A percentile compares a stretch with the other conserved stretches of the same genome.
These are phyloP conservation scores for Monochamus alternatus DNA, from an alignment of 2,888 invertebrate species.

Conservation along the genomic window DNA sequence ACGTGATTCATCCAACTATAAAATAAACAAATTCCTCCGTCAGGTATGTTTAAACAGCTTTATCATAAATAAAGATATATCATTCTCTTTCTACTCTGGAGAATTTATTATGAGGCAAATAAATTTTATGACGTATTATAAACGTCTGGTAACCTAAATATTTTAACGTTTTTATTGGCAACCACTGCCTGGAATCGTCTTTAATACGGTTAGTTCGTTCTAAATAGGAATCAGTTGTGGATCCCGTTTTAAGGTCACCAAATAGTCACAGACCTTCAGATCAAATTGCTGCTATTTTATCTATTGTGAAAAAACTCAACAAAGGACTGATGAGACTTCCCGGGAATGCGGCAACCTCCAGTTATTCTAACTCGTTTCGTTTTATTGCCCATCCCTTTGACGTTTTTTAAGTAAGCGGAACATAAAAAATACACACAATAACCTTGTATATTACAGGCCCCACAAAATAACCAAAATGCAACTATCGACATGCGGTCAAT, in stretches of 20 bases:
- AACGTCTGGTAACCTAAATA: slow-evolving; percentile 29
- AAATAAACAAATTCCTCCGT: slow-evolving; percentile 6
- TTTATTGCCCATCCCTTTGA: slow-evolving; percentile 56
- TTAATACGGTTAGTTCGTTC: slow-evolving; percentile 15
- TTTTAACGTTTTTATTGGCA: slow-evolving; percentile 34
- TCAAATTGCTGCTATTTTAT: slow-evolving; percentile 43
- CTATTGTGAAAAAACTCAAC: slow-evolving; percentile 49
- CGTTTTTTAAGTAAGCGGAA: slow-evolving; percentile 50
- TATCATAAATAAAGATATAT: slow-evolving; percentile 15
- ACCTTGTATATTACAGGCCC: slow-evolving; percentile 57
- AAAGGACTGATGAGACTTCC: slow-evolving; percentile 52
- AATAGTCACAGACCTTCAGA: slow-evolving; percentile 36
- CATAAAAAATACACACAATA: slow-evolving; percentile 56
- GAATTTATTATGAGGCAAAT: slow-evolving; percentile 11
- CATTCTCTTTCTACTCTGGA: not conserved
- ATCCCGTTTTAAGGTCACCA: slow-evolving; percentile 26
- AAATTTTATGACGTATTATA: slow-evolving; percentile 27
- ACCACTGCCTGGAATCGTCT: slow-evolving; percentile 26
- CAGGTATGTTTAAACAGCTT: slow-evolving; percentile 7
- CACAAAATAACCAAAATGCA: slow-evolving; percentile 40
- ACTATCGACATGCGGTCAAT: slow-evolving; percentile 62
- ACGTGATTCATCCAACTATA: not conserved
- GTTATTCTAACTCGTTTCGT: slow-evolving; percentile 56
- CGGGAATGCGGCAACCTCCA: slow-evolving; percentile 53
- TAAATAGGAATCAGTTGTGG: slow-evolving; percentile 18